Conservation (phyloP, 2,888 invertebrate species). For the Mimachlamys varia region DNA sequence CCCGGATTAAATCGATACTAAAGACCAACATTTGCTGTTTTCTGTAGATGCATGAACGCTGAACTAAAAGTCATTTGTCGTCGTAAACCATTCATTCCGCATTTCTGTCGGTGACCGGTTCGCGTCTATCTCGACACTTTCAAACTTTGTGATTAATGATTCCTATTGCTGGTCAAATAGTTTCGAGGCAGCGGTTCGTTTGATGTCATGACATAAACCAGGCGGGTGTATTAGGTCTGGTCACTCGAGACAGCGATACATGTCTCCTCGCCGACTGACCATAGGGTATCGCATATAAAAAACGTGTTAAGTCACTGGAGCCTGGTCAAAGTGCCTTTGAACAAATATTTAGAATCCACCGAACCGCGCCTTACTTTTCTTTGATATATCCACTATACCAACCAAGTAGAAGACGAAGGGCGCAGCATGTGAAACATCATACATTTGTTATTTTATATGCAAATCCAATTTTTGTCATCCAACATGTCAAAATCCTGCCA, state of each 20-base stretch:
- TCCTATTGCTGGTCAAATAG: background rate
- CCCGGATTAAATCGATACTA: no score
- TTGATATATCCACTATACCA: background rate
- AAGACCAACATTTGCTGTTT: no score
- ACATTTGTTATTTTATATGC: background rate
- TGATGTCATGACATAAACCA: slow-evolving; percentile 17
- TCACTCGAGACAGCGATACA: background rate
- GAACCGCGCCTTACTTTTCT: slow-evolving; percentile 15
- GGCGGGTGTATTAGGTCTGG: background rate
- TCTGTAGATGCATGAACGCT: background rate
- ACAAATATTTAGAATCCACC: slow-evolving; percentile 19
- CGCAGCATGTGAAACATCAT: background rate
- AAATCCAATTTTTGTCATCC: background rate
- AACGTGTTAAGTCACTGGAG: slow-evolving; percentile 16
- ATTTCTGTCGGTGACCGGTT: background rate
- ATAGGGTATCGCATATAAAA: slow-evolving; percentile 33
- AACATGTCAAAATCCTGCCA: background rate
- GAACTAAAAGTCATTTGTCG: background rate
- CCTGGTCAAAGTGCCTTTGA: slow-evolving; percentile 19
- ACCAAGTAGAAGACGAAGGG: background rate
- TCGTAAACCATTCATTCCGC: background rate
- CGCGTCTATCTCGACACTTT: slow-evolving; percentile 21
- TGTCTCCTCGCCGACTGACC: slow-evolving; percentile 1
- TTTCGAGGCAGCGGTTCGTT: background rate
- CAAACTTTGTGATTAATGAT: background rate